A percentile compares a stretch with the other conserved stretches of the same genome.
Conservation (phyloP, 2,113 vertebrate genomes). For the Merops nubicus region DNA sequence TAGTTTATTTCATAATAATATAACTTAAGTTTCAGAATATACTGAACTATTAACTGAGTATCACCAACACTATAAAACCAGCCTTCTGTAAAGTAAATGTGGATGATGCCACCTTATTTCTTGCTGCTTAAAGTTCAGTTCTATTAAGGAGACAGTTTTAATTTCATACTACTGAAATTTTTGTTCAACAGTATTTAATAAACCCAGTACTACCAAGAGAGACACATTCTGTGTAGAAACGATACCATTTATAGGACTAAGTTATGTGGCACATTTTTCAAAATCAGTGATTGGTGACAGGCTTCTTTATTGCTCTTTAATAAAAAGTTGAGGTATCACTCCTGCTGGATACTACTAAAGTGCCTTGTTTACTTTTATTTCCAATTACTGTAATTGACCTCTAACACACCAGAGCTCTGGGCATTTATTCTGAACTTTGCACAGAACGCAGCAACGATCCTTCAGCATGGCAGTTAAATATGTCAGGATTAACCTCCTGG, state of each 20-base stretch:
- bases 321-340: conserved; percentile 57
- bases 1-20: background rate
- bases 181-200: conserved; percentile 62
- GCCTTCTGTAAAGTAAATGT: background rate
- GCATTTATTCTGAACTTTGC: conserved; percentile 57
- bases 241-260: conserved; percentile 2
- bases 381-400: conserved; percentile 54
- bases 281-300: conserved; percentile 42
- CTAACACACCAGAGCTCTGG: conserved; percentile 9
- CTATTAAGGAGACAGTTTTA: conserved; percentile 56
- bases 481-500: conserved; percentile 51
- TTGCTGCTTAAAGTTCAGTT: conserved; percentile 41
- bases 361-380: conserved; percentile 55
- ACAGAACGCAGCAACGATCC: background rate
- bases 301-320: conserved; percentile 67
- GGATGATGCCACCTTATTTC: conserved; percentile 48
- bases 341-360: background rate
- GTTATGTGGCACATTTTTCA: conserved; percentile 37
- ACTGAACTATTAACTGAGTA: conserved; percentile 33
- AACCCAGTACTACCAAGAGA: conserved; percentile 42
- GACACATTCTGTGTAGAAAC: background rate
- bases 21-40: conserved; percentile 12
- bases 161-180: conserved; percentile 57
- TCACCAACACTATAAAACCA: conserved; percentile 15
- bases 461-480: conserved; percentile 1